These are phyloP conservation scores for Antigone vipio DNA, from an alignment of 2,113 vertebrate species.

Conservation along the genomic window DNA sequence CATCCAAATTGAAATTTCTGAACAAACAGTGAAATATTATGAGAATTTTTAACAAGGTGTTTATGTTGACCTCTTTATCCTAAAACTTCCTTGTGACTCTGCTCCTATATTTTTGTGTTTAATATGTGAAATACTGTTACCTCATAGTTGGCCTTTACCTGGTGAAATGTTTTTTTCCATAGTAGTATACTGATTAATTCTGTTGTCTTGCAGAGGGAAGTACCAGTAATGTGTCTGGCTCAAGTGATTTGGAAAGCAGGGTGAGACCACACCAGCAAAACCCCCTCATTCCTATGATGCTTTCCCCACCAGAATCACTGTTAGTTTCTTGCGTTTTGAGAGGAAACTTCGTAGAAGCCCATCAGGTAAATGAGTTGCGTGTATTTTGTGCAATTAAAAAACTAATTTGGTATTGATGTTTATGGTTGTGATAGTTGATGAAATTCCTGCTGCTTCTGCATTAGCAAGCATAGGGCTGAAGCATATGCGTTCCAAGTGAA, in stretches of 20 bases:
- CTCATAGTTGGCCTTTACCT: not conserved
- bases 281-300: slow-evolving; percentile 89
- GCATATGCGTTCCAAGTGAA: not conserved
- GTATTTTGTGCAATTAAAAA: not conserved
- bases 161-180: not conserved
- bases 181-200: not conserved
- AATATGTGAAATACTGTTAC: not conserved
- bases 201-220: slow-evolving; percentile 78
- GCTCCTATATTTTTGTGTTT: not conserved
- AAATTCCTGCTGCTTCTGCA: not conserved
- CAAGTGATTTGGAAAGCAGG: slow-evolving; percentile 65
- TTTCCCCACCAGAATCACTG: slow-evolving; percentile 93
- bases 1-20: not conserved
- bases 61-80: not conserved
- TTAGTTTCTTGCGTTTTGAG: slow-evolving; percentile 90
- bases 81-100: not conserved
- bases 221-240: slow-evolving; percentile 67
- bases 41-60: not conserved
- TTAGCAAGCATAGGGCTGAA: not conserved
- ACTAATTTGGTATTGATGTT: not conserved
- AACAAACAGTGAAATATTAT: not conserved
- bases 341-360: slow-evolving; percentile 91
- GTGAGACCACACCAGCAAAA: slow-evolving; percentile 62
- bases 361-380: slow-evolving; percentile 81
- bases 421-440: not conserved